phyloP scores from a whole-genome alignment of 2,888 invertebrate species.

The Meloe dianella region DNA sequence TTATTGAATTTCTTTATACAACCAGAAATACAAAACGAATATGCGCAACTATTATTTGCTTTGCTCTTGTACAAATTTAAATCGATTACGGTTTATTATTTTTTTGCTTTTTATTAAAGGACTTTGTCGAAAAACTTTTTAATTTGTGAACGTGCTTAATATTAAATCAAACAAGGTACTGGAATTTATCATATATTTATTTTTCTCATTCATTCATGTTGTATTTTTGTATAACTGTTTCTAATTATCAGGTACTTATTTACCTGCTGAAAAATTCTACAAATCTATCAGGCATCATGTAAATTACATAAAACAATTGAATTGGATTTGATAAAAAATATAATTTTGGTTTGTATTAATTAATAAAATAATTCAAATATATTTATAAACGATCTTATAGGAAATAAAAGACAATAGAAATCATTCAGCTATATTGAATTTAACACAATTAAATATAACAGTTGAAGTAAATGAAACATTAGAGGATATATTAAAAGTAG shows the following conservation, averaged over 20 bases:
- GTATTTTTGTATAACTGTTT: too few species aligned
- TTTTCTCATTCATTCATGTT: too few species aligned
- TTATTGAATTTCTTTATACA: neutral
- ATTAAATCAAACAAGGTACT: too few species aligned
- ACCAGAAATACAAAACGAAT: too few species aligned
- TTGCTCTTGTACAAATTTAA: neutral
- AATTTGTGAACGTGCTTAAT: too few species aligned
- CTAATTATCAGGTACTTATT: constrained; percentile 40
- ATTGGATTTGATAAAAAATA: constrained; percentile 47
- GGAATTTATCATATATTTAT: too few species aligned
- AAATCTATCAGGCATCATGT: constrained; percentile 48
- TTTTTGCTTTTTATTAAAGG: neutral
- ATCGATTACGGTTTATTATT: neutral
- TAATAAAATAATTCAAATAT: neutral
- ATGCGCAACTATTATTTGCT: neutral
- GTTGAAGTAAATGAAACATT: constrained; percentile 54
- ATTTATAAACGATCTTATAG: constrained; percentile 38
- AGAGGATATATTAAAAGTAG: constrained; percentile 52
- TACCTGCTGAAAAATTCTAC: constrained; percentile 43
- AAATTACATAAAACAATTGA: constrained; percentile 50
- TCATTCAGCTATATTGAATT: constrained; percentile 52
- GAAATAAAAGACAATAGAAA: constrained; percentile 53
- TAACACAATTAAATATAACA: constrained; percentile 49
- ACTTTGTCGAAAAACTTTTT: too few species aligned
- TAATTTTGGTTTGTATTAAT: constrained; percentile 41